Conservation (phyloP, 1,140 invertebrate species). For the Calephelis nemesis region DNA sequence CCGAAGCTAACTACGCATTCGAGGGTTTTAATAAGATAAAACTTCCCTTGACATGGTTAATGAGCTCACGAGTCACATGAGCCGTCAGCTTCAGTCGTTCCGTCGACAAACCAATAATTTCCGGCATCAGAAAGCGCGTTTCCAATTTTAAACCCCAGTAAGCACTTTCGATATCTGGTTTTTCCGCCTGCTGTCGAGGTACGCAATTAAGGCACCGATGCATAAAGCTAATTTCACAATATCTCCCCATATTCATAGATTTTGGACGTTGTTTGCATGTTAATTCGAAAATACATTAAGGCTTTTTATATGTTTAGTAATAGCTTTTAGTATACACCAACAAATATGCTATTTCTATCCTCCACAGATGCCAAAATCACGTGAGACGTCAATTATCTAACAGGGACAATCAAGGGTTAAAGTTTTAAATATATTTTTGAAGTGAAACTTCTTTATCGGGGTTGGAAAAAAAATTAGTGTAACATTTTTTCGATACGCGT, state of each 20-base stretch:
- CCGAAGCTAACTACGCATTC: background rate
- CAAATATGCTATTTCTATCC: no score
- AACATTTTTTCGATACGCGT: no score
- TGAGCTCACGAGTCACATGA: constrained; percentile 61
- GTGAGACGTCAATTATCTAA: no score
- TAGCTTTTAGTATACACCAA: background rate
- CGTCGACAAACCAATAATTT: constrained; percentile 55
- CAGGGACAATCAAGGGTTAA: no score
- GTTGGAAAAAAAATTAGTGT: no score
- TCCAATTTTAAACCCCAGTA: constrained; percentile 69
- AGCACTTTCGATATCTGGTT: constrained; percentile 37
- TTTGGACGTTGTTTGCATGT: constrained; percentile 8
- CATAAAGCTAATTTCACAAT: constrained; percentile 34
- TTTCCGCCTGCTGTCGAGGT: constrained; percentile 30
- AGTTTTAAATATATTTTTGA: no score
- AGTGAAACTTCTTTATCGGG: no score
- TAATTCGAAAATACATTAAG: background rate
- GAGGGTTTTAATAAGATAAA: constrained; percentile 3
- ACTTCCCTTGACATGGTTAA: constrained; percentile 49
- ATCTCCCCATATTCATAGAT: constrained; percentile 9
- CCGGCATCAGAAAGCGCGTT: constrained; percentile 55
- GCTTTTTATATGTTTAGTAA: background rate
- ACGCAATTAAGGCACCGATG: constrained; percentile 28
- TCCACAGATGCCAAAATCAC: no score
- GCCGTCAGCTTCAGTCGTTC: constrained; percentile 45